These are phyloP conservation scores for Atethmia centrago DNA, from an alignment of 2,888 invertebrate species.

Conservation along the genomic window DNA sequence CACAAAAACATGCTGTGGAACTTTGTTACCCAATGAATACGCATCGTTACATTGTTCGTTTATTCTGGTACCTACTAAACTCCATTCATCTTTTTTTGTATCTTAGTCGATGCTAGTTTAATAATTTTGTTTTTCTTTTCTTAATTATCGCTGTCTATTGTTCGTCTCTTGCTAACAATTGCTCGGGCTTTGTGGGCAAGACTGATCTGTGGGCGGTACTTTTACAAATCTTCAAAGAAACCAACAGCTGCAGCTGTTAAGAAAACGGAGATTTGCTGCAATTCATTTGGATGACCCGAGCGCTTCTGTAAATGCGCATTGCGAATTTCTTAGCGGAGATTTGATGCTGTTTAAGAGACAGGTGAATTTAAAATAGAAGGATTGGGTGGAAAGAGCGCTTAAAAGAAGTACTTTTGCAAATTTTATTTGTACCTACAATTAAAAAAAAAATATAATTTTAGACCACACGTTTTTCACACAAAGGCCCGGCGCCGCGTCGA, in stretches of 20 bases:
- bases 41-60: slow-evolving; percentile 1
- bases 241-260: slow-evolving; percentile 54
- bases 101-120: slow-evolving; percentile 35
- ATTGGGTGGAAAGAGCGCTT: background rate
- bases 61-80: background rate
- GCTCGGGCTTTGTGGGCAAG: slow-evolving; percentile 21
- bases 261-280: slow-evolving; percentile 49
- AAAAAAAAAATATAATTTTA: too few relatives aligned
- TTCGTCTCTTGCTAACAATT: slow-evolving; percentile 37
- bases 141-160: slow-evolving; percentile 56
- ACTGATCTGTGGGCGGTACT: slow-evolving; percentile 43
- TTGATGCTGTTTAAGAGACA: slow-evolving; percentile 25
- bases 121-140: slow-evolving; percentile 49
- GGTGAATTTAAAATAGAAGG: slow-evolving; percentile 9
- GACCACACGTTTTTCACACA: too few relatives aligned
- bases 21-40: background rate
- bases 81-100: slow-evolving; percentile 18
- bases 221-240: slow-evolving; percentile 50
- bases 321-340: slow-evolving; percentile 45
- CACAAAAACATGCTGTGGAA: background rate
- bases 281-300: slow-evolving; percentile 56
- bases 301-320: slow-evolving; percentile 43
- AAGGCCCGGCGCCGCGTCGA: too few relatives aligned
- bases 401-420: background rate
- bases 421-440: background rate